Conservation (phyloP, 2,797 vertebrate genomes). For the Thripadectes ignobilis region DNA sequence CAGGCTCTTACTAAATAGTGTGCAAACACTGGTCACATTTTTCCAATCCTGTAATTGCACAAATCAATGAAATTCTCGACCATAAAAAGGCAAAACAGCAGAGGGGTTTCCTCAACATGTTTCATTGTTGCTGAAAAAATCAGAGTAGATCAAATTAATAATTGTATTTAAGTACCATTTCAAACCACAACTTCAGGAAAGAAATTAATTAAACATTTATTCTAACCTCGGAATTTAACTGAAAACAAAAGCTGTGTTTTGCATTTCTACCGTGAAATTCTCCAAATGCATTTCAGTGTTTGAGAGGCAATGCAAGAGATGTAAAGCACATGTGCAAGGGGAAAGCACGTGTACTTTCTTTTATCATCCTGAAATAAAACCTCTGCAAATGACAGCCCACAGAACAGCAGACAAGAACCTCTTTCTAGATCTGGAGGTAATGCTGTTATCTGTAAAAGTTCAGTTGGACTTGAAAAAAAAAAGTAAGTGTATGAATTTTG, state of each 20-base stretch:
- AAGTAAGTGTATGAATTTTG: not conserved
- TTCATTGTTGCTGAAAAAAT: not conserved
- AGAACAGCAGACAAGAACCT: not conserved
- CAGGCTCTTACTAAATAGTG: not conserved
- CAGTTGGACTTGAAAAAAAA: not conserved
- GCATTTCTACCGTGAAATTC: not conserved
- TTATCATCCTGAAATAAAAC: conserved; percentile 3
- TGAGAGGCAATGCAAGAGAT: not conserved
- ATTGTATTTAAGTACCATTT: not conserved
- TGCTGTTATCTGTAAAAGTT: not conserved
- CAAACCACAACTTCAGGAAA: not conserved
- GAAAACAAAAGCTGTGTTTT: not conserved
- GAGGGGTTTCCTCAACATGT: not conserved
- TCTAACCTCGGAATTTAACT: not conserved
- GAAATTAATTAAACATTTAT: not conserved
- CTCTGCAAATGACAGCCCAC: not conserved
- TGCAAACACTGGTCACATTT: not conserved
- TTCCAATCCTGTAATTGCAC: not conserved
- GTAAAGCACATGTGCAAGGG: not conserved
- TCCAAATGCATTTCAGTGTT: not conserved
- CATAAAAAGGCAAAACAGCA: not conserved
- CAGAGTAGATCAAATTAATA: not conserved
- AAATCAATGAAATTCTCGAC: not conserved
- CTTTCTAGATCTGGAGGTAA: not conserved
- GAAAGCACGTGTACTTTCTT: not conserved